Conservation (phyloP, 2,888 invertebrate species). For the Willowsia nigromaculata region DNA sequence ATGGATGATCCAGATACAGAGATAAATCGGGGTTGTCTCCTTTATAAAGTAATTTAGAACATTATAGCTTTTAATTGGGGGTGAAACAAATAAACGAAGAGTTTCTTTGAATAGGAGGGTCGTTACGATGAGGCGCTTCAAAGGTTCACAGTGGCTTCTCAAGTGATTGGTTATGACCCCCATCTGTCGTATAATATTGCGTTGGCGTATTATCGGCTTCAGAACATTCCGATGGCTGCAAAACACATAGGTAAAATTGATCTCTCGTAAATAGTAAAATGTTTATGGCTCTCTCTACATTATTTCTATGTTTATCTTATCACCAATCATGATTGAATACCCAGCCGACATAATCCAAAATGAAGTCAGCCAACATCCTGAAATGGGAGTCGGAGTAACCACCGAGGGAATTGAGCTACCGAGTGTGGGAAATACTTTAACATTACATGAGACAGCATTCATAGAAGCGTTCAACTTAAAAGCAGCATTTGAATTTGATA, state of each 20-base stretch:
- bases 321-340: background rate
- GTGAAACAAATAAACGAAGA: background rate
- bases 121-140: constrained; percentile 94
- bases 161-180: constrained; percentile 93
- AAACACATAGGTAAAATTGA: constrained; percentile 92
- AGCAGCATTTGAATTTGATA: constrained; percentile 98
- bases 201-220: constrained; percentile 94
- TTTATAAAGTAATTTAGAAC: constrained; percentile 87
- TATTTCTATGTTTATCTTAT: too few species aligned
- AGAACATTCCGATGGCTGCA: constrained; percentile 94
- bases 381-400: constrained; percentile 97
- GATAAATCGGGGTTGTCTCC: constrained; percentile 95
- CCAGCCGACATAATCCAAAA: constrained; percentile 94
- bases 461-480: constrained; percentile 99
- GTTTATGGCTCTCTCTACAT: too few species aligned
- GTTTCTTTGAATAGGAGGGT: constrained; percentile 84
- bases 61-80: background rate
- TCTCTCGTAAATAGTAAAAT: too few species aligned
- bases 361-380: constrained; percentile 97
- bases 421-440: constrained; percentile 96
- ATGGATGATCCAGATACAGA: constrained; percentile 95
- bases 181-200: constrained; percentile 97
- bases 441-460: constrained; percentile 96
- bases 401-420: constrained; percentile 95
- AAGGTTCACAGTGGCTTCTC: constrained; percentile 92